Base-by-base conservation (phyloP, 1,140 invertebrate species). In the Aphaenogaster floridana region DNA sequence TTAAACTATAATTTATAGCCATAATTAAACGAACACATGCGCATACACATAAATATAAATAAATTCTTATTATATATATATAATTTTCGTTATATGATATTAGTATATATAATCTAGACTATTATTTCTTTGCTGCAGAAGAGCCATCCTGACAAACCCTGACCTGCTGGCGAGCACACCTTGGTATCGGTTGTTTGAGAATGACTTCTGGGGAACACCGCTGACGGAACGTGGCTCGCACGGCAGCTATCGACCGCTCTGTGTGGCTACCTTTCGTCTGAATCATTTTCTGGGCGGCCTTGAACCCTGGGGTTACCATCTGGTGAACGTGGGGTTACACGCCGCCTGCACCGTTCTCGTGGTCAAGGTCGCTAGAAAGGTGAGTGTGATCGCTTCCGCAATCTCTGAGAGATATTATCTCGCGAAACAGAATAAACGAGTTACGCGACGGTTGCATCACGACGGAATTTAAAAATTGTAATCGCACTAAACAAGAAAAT, bases 141-240 rank as follows among this genome's bases (percentile, higher is more conserved):
- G 98, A 91, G 98, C 98, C 54, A 98, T 99, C 90, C 95, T 98
- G 92, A 98, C 97, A 89, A 99, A 99, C 94, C 97, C 97, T 66
- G 98, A 99, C 94, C 96, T 99, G 86, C 96, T 98, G 88, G 97
- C 97, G 64, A 96, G 96, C 81, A 97, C 97, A 28, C 97, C 97
- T 69, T 97, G 97, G 96, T 96, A 96, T 77, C 94, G 95, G n/a
- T 95, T 98, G 88, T 96, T 98, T 87, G 96, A 96, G 92, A 98
- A 99, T 94, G 98, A 99, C 95, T 99, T 98, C 95, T 99, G 98
- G 98, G 98, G 98, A 66, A 99, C 98, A 28, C 97, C 98, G 48
- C 95, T 99, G 88, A 96, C 96, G 52, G 98, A 98, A 93, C 96
- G 96, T 87, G 98, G 98, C 36, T 98, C 98, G 0, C 99, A 99